Base-by-base conservation (phyloP, 2,888 invertebrate genomes). In the Copidosoma aretas region DNA sequence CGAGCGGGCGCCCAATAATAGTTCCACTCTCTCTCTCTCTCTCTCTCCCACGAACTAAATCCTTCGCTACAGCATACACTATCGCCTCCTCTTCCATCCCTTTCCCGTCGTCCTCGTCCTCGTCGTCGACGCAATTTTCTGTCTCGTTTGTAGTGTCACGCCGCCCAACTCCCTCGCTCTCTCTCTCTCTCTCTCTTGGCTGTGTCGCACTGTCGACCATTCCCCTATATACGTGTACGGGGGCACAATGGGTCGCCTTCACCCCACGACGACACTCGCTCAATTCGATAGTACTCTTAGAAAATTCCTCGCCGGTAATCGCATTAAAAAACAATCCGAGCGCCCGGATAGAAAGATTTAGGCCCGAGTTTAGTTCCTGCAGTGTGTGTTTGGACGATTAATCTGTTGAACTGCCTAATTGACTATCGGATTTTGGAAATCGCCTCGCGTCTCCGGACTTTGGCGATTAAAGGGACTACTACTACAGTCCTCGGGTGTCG, bases 251-350 rank as follows among this genome's bases (percentile, higher is more conserved):
- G 43, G 54, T 19, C n/a, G n/a, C 46, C 15, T 21, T 25, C 25
- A 12, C 53, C 59, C 24, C 14, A 21, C 61, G 39, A 25, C n/a
- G 24, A 10, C 17, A 32, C 46, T 60, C 62, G 51, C 68, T 72
- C 63, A 68, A 67, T 65, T 68, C 63, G 58, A 63, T 57, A 70
- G 60, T 60, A 68, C 65, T 72, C 67, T 63, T 54, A 58, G 66
- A 63, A 53, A 59, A 65, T 68, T 62, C 59, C 60, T 21, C 24
- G n/a, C 56, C 12, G 56, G 10, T 72, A 70, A 72, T 72, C 72
- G 65, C 65, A 70, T 72, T 70, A 72, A 67, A 69, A 64, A 65
- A 70, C 63, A 70, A 64, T 70, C 62, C 39, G 60, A 52, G 41
- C 54, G 59, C 12, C 24, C 54, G 46, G 56, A 67, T 67, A 54